Evolutionary conservation across 2,113 vertebrate species (phyloP).

Genomic region (Sinocyclocheilus anophthalmus): DNA sequence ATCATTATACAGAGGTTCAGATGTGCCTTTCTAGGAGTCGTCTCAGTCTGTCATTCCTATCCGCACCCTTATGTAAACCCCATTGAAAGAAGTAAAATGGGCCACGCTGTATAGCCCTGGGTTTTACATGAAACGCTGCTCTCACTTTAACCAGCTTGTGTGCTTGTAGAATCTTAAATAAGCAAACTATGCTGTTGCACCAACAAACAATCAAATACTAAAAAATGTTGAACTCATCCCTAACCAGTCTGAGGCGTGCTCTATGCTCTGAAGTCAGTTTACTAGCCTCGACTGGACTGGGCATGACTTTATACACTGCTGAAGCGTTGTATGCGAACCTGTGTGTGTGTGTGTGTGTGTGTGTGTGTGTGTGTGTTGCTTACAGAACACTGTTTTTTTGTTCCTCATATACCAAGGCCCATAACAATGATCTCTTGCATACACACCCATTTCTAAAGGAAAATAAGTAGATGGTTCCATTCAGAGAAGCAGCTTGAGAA

Average conservation of each 20-base stretch:
- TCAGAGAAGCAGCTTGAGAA: not conserved
- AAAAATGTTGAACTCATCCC: no score
- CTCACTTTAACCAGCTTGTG: not conserved
- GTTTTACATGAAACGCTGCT: not conserved
- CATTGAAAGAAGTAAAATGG: not conserved
- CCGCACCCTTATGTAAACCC: not conserved
- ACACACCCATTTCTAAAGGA: slow-evolving; percentile 22
- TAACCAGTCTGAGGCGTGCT: no score
- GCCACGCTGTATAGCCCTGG: not conserved
- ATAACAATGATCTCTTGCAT: slow-evolving; percentile 1
- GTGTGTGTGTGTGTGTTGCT: not conserved
- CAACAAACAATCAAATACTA: no score
- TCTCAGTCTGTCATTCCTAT: slow-evolving; percentile 13
- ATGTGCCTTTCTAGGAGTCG: not conserved
- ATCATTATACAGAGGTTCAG: not conserved
- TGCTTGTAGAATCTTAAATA: not conserved
- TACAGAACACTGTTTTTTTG: not conserved
- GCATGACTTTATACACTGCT: no score
- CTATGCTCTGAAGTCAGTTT: no score
- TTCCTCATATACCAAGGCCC: not conserved
- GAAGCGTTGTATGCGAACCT: not conserved
- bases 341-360: not conserved
- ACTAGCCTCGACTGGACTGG: no score
- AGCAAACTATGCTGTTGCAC: not conserved
- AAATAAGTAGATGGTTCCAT: slow-evolving; percentile 21